A percentile compares a stretch with the other conserved stretches of the same genome.
These are phyloP conservation scores for Pachypsylla venusta DNA, from an alignment of 1,140 invertebrate genomes.

Conservation along the genomic window DNA sequence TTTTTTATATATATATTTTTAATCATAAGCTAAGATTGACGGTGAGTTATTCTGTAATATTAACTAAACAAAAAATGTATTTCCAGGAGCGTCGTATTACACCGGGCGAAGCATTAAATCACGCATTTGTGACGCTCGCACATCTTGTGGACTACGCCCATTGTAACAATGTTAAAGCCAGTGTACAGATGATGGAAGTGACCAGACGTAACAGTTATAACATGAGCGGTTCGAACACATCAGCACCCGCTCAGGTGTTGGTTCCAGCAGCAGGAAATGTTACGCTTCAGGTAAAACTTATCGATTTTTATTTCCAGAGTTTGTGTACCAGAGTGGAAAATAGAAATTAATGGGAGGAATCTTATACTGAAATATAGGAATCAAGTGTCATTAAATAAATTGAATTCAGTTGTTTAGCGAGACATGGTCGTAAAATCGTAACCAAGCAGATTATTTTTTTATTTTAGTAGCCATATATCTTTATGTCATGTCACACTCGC, in stretches of 20 bases:
- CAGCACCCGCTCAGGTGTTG: slow-evolving; percentile 33
- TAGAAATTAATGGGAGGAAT: no score
- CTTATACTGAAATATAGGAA: no score
- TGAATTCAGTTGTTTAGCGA: no score
- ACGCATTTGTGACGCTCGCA: slow-evolving; percentile 82
- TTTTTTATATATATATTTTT: neutral
- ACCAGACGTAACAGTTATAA: slow-evolving; percentile 49
- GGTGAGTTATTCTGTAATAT: no score
- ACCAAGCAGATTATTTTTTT: no score
- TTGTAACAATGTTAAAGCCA: slow-evolving; percentile 89
- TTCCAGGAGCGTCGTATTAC: slow-evolving; percentile 76
- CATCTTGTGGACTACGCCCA: slow-evolving; percentile 93
- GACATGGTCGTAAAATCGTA: no score
- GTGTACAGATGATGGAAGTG: slow-evolving; percentile 93
- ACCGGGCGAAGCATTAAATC: slow-evolving; percentile 87
- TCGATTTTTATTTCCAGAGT: no score
- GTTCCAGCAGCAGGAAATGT: slow-evolving; percentile 65
- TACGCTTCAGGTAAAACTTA: slow-evolving; percentile 78
- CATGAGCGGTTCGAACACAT: slow-evolving; percentile 16
- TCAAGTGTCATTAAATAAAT: no score
- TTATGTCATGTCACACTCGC: no score
- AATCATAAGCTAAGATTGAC: no score
- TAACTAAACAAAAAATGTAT: neutral
- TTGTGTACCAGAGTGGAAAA: no score
- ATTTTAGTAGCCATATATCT: no score